Evolutionary conservation across 2,888 invertebrate species (phyloP).

Genomic region (Andrena bicolor): DNA sequence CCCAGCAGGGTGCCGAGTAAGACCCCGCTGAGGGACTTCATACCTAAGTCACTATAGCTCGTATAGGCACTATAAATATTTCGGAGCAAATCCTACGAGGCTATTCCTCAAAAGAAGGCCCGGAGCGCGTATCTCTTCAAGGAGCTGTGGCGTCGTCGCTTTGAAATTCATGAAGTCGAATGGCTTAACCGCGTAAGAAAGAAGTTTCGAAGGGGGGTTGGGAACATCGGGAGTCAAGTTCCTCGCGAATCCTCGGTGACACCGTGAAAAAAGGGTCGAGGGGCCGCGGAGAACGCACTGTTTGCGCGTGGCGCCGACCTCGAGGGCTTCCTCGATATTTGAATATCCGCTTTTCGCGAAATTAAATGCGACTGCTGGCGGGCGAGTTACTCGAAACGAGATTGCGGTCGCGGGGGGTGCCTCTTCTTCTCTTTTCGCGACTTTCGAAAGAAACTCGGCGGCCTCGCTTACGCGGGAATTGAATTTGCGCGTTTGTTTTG

Average conservation of each 20-base stretch:
- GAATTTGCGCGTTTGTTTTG: conserved; percentile 9
- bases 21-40: too few species aligned
- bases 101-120: conserved; percentile 32
- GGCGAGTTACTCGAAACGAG: conserved; percentile 35
- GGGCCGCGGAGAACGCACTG: conserved; percentile 53
- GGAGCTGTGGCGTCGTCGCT: conserved; percentile 56
- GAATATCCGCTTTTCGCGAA: conserved; percentile 66
- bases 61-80: too few species aligned
- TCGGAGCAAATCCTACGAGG: conserved; percentile 1
- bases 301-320: conserved; percentile 57
- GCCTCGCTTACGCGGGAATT: background rate
- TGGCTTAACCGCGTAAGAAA: conserved; percentile 74
- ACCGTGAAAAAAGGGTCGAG: conserved; percentile 34
- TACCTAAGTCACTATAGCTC: too few species aligned
- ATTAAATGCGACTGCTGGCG: conserved; percentile 63
- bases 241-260: background rate
- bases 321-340: conserved; percentile 63
- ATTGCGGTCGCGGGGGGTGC: conserved; percentile 5
- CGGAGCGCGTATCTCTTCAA: conserved; percentile 44
- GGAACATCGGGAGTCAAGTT: conserved; percentile 12
- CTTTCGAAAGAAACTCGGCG: conserved; percentile 15
- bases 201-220: conserved; percentile 58
- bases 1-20: too few species aligned
- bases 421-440: background rate
- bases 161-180: conserved; percentile 79